Percentiles rank a stretch among this genome's conserved stretches.
These are phyloP conservation scores for Cyanistes caeruleus DNA, from an alignment of 2,113 vertebrate genomes.

Conservation along the genomic window DNA sequence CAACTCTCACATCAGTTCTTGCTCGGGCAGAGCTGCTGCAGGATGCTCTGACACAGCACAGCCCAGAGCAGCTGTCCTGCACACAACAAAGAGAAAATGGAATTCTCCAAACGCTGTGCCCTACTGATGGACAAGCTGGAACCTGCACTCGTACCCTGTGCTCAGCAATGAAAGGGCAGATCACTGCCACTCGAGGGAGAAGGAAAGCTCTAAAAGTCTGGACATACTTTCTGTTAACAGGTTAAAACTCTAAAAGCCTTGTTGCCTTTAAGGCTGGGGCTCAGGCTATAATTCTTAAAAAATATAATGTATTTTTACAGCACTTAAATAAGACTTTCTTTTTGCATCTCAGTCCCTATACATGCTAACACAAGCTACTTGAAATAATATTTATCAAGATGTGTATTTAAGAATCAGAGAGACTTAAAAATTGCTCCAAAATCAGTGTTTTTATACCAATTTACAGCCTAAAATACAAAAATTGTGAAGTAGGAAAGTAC, in stretches of 20 bases:
- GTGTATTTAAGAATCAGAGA: background rate
- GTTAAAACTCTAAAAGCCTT: background rate
- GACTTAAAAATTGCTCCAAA: background rate
- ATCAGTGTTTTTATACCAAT: background rate
- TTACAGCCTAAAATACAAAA: background rate
- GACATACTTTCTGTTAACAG: background rate
- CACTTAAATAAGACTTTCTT: background rate
- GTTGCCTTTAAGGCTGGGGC: background rate
- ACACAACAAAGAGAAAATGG: background rate
- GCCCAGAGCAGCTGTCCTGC: background rate
- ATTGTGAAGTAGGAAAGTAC: background rate
- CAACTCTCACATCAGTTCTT: background rate
- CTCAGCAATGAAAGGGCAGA: background rate
- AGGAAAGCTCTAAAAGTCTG: background rate
- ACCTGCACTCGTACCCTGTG: background rate
- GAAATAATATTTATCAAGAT: background rate
- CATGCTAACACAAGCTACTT: background rate
- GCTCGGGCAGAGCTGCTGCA: background rate
- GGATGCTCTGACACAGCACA: background rate
- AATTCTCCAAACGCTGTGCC: background rate
- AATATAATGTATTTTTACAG: background rate
- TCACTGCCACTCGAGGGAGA: background rate
- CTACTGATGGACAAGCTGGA: background rate
- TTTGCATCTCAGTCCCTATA: background rate
- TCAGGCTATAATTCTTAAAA: background rate